Evolutionary conservation across 2,888 invertebrate genomes (phyloP).

Genomic region (Ormyrus nitidulus): DNA sequence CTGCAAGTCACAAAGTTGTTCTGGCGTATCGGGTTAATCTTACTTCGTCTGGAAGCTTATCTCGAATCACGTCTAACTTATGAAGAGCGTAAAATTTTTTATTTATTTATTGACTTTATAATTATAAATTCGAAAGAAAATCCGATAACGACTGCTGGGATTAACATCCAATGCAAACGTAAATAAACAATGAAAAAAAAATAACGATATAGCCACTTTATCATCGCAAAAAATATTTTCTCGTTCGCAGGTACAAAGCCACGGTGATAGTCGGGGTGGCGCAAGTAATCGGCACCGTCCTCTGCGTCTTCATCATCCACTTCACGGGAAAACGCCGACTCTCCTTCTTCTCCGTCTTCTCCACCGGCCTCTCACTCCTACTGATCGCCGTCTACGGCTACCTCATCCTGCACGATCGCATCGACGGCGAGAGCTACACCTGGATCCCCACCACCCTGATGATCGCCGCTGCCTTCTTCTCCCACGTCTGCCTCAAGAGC

Average conservation of each 20-base stretch:
- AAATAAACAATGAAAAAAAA: background rate
- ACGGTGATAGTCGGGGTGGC: conserved; percentile 84
- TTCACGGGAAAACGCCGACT: conserved; percentile 85
- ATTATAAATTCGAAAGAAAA: background rate
- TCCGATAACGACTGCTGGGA: background rate
- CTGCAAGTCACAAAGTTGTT: too few species aligned
- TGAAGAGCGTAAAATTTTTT: too few species aligned
- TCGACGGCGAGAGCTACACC: conserved; percentile 60
- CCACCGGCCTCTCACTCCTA: conserved; percentile 82
- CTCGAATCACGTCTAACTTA: too few species aligned
- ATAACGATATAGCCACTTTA: too few species aligned
- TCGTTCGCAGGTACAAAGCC: conserved; percentile 79
- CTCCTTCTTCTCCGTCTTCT: conserved; percentile 81
- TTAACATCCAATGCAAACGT: background rate
- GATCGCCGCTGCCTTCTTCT: conserved; percentile 82
- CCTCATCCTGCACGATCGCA: conserved; percentile 58
- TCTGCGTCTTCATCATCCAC: conserved; percentile 83
- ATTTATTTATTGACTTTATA: background rate
- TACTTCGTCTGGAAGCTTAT: too few species aligned
- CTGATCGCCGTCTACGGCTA: conserved; percentile 79
- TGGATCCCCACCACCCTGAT: conserved; percentile 85
- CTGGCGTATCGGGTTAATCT: too few species aligned
- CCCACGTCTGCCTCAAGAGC: conserved; percentile 83
- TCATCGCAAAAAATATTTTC: background rate
- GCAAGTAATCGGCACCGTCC: conserved; percentile 82